phyloP scores from a whole-genome alignment of 2,113 vertebrate species.

The Prochilodus magdalenae region DNA sequence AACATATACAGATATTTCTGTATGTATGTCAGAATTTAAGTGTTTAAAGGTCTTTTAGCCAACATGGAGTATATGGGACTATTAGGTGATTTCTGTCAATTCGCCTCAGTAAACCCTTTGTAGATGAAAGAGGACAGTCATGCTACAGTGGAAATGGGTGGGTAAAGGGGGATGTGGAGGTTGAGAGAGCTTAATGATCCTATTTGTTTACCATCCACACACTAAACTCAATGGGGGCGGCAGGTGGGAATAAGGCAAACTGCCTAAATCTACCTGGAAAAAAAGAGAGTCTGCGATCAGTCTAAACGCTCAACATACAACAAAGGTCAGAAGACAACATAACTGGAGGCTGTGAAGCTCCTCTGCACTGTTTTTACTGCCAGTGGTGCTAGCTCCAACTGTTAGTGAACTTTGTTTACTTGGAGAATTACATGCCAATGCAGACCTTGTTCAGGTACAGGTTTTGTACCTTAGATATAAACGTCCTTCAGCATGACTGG shows the following conservation, averaged over 20 bases:
- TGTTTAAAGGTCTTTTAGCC: slow-evolving; percentile 5
- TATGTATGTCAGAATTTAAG: not conserved
- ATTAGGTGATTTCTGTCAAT: slow-evolving; percentile 22
- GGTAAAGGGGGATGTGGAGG: slow-evolving; percentile 20
- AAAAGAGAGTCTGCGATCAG: slow-evolving; percentile 20
- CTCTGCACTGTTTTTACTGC: not conserved
- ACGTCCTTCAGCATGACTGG: not conserved
- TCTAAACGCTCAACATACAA: slow-evolving; percentile 30
- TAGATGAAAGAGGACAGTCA: slow-evolving; percentile 42
- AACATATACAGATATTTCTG: not conserved
- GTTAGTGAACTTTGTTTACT: not conserved
- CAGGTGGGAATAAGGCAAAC: slow-evolving; percentile 39
- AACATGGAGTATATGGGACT: not conserved
- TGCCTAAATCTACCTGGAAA: slow-evolving; percentile 25
- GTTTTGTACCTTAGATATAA: not conserved
- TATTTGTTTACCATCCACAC: slow-evolving; percentile 49
- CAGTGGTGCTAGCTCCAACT: not conserved
- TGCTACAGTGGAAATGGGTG: slow-evolving; percentile 25
- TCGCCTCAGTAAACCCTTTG: slow-evolving; percentile 1
- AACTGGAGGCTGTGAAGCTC: not conserved
- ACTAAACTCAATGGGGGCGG: slow-evolving; percentile 32
- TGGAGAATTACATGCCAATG: not conserved
- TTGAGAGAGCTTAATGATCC: slow-evolving; percentile 41
- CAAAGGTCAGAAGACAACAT: slow-evolving; percentile 36
- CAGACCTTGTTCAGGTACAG: too few species aligned